Conservation (phyloP, 2,888 invertebrate genomes). For the Thysanoteuthis rhombus region DNA sequence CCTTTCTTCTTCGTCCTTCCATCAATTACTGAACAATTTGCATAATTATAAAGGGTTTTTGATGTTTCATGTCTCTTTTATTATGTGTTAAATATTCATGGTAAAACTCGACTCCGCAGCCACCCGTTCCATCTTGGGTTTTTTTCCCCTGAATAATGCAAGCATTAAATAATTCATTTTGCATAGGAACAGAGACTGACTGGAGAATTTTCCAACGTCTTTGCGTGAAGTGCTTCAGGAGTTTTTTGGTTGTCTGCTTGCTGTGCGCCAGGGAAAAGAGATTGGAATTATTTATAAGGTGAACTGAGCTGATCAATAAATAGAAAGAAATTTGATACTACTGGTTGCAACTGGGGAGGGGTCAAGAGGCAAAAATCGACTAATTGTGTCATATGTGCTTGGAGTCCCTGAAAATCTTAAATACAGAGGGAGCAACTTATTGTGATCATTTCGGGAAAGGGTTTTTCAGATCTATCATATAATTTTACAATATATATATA, state of each 20-base stretch:
- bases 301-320: not conserved
- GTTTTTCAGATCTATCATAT: too few relatives aligned
- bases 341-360: not conserved
- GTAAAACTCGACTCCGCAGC: not conserved
- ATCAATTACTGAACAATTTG: not conserved
- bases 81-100: not conserved
- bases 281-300: not conserved
- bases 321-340: not conserved
- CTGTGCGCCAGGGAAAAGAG: not conserved
- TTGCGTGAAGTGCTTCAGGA: not conserved
- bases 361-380: not conserved
- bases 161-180: not conserved
- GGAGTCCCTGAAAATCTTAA: not conserved
- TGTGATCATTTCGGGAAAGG: too few relatives aligned
- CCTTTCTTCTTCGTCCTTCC: not conserved
- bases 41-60: slow-evolving; percentile 12
- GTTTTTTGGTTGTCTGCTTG: not conserved
- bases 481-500: too few relatives aligned
- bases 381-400: not conserved
- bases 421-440: too few relatives aligned
- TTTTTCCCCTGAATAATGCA: not conserved
- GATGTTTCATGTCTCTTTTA: not conserved
- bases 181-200: not conserved
- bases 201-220: not conserved
- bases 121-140: not conserved